Evolutionary conservation across 92 coral and sea anemone species (phyloP), one percentile per base, ranked within the genome.

Genomic region (Ricordea florida): DNA sequence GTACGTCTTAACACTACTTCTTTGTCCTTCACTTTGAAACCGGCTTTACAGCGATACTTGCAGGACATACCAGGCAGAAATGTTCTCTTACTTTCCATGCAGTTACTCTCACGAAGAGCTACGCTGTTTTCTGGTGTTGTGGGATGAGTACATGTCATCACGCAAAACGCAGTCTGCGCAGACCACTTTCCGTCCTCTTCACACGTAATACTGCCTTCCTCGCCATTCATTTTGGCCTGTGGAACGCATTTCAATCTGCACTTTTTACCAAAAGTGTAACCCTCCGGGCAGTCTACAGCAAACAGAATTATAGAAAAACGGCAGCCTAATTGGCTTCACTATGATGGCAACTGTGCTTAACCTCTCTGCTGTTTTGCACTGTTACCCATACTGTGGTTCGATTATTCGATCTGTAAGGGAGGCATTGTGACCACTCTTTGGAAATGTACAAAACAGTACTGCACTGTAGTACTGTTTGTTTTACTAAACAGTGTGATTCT

Each of bases 171-270:
- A 16, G 56, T 66, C 51, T 90, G 85, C 2, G 88, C 91, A 11
- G 98, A 94, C 98, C 98, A 94, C 33, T 78, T 62, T 29, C 94
- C 97, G 80, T 94, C 98, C 38, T 86, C 97, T 48, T 94, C 98
- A 25, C 98, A 94, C 14, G 93, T 93, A 23, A 94, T 71, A 0
- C 81, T 51, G 15, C 75, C 81, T 44, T 87, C 93, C 1, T 73
- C 80, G 20, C 88, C 88, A 8, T 38, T 74, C 77, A 83, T 76
- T 79, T 91, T 83, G 52, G 93, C 90, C 21, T 69, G 53, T 7
- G 79, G 37, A 4, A 44, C 57, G 38, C 98, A 94, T 24, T 52
- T 85, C 77, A 88, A 76, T 5, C 74, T 41, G 67, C 98, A 94
- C 72, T 62, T 81, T 41, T 85, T 81, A 15, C 97, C 97, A 53